A percentile compares a stretch with the other conserved stretches of the same genome.
Evolutionary conservation across 2,888 invertebrate genomes (phyloP).

Genomic region (Pristionchus arcanus): DNA sequence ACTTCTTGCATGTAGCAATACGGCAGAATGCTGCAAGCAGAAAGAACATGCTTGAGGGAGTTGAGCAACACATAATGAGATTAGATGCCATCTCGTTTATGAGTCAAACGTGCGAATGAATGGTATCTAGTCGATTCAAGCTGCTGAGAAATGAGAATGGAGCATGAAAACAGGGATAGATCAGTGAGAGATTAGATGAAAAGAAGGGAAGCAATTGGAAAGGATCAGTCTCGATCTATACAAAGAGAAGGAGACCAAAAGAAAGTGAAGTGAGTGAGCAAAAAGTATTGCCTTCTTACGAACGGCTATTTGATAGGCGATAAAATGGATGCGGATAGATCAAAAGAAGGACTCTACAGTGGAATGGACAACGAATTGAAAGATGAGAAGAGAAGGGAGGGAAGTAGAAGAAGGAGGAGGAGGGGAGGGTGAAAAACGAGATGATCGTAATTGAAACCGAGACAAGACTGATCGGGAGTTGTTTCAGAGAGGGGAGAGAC

Average conservation of each 20-base stretch:
- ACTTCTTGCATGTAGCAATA: neutral
- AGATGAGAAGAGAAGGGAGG: conserved; percentile 3
- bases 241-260: neutral
- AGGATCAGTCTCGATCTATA: conserved; percentile 2
- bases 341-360: neutral
- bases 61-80: neutral
- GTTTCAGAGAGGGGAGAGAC: conserved; percentile 21
- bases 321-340: conserved; percentile 20
- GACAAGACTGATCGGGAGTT: conserved; percentile 2
- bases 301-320: neutral
- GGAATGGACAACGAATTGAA: conserved; percentile 17
- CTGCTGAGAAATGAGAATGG: neutral
- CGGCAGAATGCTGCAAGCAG: neutral
- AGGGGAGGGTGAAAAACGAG: conserved; percentile 16
- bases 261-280: neutral
- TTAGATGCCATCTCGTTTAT: neutral
- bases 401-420: too few relatives aligned
- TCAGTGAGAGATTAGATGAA: conserved; percentile 16
- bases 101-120: neutral
- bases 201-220: conserved; percentile 2
- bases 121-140: neutral
- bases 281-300: neutral
- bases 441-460: conserved; percentile 24
- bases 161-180: conserved; percentile 39
- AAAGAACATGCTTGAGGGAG: neutral